These are phyloP conservation scores for Polypedilum vanderplanki DNA, from an alignment of 1,140 invertebrate species.

Conservation along the genomic window DNA sequence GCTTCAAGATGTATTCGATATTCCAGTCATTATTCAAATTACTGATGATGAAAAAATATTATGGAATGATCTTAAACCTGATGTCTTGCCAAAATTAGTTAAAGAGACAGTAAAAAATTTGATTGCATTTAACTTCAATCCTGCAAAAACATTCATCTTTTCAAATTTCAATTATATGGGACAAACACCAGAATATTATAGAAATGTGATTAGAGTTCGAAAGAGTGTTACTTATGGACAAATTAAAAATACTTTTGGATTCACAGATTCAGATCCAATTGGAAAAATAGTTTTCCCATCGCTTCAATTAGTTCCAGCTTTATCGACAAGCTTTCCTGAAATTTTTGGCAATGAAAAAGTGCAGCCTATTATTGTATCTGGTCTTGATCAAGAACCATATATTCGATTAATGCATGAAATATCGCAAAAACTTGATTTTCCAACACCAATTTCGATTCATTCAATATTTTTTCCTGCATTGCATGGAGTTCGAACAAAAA, in stretches of 20 bases:
- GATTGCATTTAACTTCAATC: conserved; percentile 95
- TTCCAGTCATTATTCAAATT: conserved; percentile 92
- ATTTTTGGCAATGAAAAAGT: conserved; percentile 80
- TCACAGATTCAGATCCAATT: conserved; percentile 90
- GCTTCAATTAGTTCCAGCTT: conserved; percentile 90
- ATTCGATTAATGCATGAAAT: conserved; percentile 98
- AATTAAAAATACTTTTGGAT: conserved; percentile 94
- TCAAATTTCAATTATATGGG: conserved; percentile 92
- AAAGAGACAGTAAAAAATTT: conserved; percentile 96
- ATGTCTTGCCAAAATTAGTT: conserved; percentile 79
- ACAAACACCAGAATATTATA: conserved; percentile 81
- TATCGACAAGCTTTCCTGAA: conserved; percentile 91
- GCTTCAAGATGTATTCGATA: conserved; percentile 96
- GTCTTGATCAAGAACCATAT: conserved; percentile 99
- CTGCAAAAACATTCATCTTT: conserved; percentile 96
- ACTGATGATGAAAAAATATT: conserved; percentile 98
- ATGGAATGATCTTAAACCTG: conserved; percentile 92
- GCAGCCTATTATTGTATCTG: conserved; percentile 94
- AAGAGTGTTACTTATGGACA: conserved; percentile 95
- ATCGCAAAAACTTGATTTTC: conserved; percentile 76
- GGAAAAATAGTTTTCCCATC: conserved; percentile 97
- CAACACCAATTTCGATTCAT: conserved; percentile 92
- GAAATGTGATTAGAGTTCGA: conserved; percentile 85
- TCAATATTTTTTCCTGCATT: conserved; percentile 93
- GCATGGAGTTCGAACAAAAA: conserved; percentile 95